Evolutionary conservation across 2,113 vertebrate species (phyloP), one percentile per base, ranked within the genome.

Genomic region (Ailurus styani): DNA sequence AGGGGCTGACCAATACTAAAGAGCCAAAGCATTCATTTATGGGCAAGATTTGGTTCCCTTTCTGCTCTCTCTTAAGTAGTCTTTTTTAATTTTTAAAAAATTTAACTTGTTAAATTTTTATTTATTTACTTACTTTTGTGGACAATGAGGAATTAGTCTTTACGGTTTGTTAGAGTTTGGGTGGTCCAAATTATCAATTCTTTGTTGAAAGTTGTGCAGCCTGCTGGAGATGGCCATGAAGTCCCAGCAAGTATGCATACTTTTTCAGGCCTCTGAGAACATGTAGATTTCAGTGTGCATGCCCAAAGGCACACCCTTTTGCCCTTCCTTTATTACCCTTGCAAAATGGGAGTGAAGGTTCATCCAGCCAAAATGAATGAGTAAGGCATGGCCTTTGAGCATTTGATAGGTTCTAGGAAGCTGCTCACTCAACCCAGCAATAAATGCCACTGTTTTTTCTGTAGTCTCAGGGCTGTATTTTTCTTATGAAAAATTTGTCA

Each of bases 141-240:
- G 50, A 96, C 87, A 97, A 95, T 98, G 77, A 98, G 97, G 98
- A 97, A 95, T 86, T 73, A 25, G 29, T 13, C 72, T 94, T 82
- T 47, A 91, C 50, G 70, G 87, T 60, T 57, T 52, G 96, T 97
- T 3, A 57, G n/a, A 87, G 57, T 87, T 93, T 98, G 97, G 92
- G 98, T 97, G 97, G 91, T 97, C 96, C 97, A 98, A 97, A 96
- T 98, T 97, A 95, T 93, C 96, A 98, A 88, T 93, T 89, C 96
- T 97, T 97, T 95, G 96, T 79, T 97, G 97, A 97, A 98, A 96
- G 95, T 25, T 98, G 62, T 96, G 47, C 54, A 90, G 88, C 95
- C 92, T 55, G 79, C 57, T 81, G 75, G 62, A 68, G 83, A 45
- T 23, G 50, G 79, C 64, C 9, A 15, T 1, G 42, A 77, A 64